Evolutionary conservation across 1,140 invertebrate species (phyloP), one percentile per base, ranked within the genome.

Genomic region (Trachymyrmex septentrionalis): DNA sequence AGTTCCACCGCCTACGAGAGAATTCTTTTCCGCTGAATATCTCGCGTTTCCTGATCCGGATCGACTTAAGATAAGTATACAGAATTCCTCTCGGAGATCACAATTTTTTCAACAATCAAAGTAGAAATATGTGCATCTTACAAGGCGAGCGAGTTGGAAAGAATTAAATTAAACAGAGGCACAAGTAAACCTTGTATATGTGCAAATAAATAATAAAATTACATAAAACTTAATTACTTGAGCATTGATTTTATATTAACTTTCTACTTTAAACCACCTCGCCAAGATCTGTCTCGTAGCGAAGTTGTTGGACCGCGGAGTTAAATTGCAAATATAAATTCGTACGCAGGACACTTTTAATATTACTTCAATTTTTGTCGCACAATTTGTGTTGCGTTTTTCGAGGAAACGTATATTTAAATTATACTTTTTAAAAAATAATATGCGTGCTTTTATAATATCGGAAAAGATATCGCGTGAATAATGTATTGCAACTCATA

Each of bases 1-100:
- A 90, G 85, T 84, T 84, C 90, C 76, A 88, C 78, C 86, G 63
- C 57, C 61, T 75, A 73, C 80, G 50, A 76, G 55, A 50, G 21
- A 50, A 30, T 77, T 73, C 48, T 61, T 73, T 77, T 73, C 24
- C 50, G 12, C 34, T 27, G 69, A 34, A 82, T 61, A 82, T 59
- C 69, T 82, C 55, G 57, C 69, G 24, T 44, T 84, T 84, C 24
- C 55, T 27, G 66, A 81, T 55, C 50, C 21, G 55, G 44, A 84
- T 84, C 55, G 34, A 16, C n/a, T 55, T 57, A 16, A 34, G n/a
- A 63, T 38, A 61, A 24, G 38, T 24, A 21, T 1, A 34, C 30
- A 14, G 30, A 50, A 66, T 53, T 34, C 34, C 27, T 38, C 5
- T 5, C 12, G 21, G 3, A 59, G 19, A 24, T 63, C 12, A 14